Evolutionary conservation across 2,888 invertebrate genomes (phyloP), one percentile per base, ranked within the genome.

Genomic region (Lasioglossum lativentre): DNA sequence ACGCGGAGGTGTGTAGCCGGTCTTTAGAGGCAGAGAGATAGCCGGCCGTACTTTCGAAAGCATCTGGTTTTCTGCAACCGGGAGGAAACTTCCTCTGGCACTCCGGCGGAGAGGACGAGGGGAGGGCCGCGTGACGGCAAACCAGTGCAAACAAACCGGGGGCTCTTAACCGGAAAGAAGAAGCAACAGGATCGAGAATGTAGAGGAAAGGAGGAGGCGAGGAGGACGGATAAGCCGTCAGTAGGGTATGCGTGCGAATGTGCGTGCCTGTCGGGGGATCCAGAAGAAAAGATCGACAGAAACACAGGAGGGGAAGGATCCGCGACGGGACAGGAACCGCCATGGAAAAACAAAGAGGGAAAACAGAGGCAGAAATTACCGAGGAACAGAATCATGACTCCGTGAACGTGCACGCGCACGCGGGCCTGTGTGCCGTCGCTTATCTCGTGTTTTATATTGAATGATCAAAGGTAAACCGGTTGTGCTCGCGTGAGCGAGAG

Each of bases 401-500:
- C 68, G 72, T 70, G 75, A 78, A 76, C 40, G 78, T 68, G 82
- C 59, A 71, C 59, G 78, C 77, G 72, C 45, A 70, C 66, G 70
- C 84, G 82, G 40, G 38, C 12, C 14, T 70, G 70, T 70, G 68
- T 70, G 70, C 40, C 78, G 86, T 71, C 83, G 83, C 82, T 79
- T 90, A 92, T 93, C 92, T 90, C 89, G 90, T 90, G 91, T 91
- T 90, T 92, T 92, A 92, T 93, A 93, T 94, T 92, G 92, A 93
- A 93, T 93, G 93, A 94, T 94, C 92, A 93, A 94, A 94, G 93
- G 93, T 93, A 94, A 94, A 94, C 94, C 94, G 94, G 94, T 94
- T 94, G 92, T 85, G 88, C 89, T 91, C 85, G 80, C 71, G 85
- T 82, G 85, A 83, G 83, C 80, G 86, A 90, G 86, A 85, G 82